phyloP scores from a whole-genome alignment of 2,113 vertebrate genomes.

The Hypomesus transpacificus region DNA sequence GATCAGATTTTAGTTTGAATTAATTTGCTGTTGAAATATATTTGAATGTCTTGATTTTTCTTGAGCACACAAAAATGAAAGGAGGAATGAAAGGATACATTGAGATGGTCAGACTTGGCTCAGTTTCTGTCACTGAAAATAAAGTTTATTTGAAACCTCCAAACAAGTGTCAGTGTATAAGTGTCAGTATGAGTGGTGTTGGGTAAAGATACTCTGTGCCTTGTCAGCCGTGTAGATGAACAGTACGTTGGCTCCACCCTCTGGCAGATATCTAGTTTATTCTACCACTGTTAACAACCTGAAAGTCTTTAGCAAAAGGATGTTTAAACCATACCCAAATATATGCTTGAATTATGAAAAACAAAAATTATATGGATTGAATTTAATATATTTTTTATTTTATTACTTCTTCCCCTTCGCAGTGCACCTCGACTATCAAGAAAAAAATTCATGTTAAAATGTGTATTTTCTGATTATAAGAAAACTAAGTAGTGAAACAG shows the following conservation, averaged over 20 bases:
- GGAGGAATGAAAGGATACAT: neutral
- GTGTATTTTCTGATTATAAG: too few relatives aligned
- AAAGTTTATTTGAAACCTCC: neutral
- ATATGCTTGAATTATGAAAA: too few relatives aligned
- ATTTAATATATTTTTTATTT: too few relatives aligned
- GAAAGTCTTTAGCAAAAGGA: too few relatives aligned
- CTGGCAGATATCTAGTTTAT: neutral
- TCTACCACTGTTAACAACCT: too few relatives aligned
- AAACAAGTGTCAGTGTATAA: neutral
- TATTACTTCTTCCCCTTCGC: too few relatives aligned
- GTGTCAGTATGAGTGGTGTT: neutral
- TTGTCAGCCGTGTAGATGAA: neutral
- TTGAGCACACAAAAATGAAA: neutral
- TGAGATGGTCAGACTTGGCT: neutral
- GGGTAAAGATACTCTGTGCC: neutral
- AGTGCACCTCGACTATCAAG: too few relatives aligned
- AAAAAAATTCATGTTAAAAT: too few relatives aligned
- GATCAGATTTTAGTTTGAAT: neutral
- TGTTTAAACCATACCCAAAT: too few relatives aligned
- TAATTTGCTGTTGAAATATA: conserved; percentile 6
- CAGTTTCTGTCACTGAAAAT: conserved; percentile 5
- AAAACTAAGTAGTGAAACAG: too few relatives aligned
- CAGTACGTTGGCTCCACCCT: neutral
- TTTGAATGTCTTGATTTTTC: conserved; percentile 4
- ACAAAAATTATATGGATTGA: too few relatives aligned